Percentiles rank a stretch among this genome's conserved stretches.
Evolutionary conservation across 2,888 invertebrate genomes (phyloP).

Genomic region (Mellilla xanthometata): DNA sequence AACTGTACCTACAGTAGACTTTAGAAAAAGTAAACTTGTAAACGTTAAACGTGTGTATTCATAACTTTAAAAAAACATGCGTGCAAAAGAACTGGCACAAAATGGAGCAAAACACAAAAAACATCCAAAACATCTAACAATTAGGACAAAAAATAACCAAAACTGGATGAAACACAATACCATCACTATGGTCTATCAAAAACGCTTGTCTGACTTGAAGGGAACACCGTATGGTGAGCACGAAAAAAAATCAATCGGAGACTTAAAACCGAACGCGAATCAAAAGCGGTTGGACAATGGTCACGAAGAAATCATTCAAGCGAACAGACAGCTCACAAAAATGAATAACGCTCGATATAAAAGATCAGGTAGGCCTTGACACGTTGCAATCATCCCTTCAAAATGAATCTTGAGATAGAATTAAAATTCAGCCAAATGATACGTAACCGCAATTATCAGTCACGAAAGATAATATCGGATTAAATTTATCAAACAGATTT

Average conservation of each 20-base stretch:
- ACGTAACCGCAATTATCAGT: slow-evolving; percentile 10
- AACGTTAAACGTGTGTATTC: no score
- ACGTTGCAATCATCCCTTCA: slow-evolving; percentile 65
- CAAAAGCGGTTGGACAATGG: slow-evolving; percentile 80
- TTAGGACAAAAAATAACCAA: slow-evolving; percentile 43
- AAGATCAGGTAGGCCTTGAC: slow-evolving; percentile 72
- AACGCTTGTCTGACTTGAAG: slow-evolving; percentile 52
- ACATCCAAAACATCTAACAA: slow-evolving; percentile 27
- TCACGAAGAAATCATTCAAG: slow-evolving; percentile 65
- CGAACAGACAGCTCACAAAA: slow-evolving; percentile 45
- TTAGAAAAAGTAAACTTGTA: no score
- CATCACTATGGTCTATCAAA: slow-evolving; percentile 51
- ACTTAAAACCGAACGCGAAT: slow-evolving; percentile 58
- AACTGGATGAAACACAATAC: slow-evolving; percentile 56
- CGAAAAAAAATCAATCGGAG: slow-evolving; percentile 50
- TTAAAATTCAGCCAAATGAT: slow-evolving; percentile 22
- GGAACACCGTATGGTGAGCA: slow-evolving; percentile 50
- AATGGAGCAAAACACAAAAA: slow-evolving; percentile 27
- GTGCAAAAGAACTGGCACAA: no score
- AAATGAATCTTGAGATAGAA: slow-evolving; percentile 24
- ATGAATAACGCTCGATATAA: slow-evolving; percentile 62
- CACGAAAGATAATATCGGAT: slow-evolving; percentile 13
- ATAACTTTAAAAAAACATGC: no score
- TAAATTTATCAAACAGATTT: slow-evolving; percentile 16
- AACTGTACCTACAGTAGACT: no score